phyloP scores from a whole-genome alignment of 2,888 invertebrate genomes.

The Orthosia cruda region DNA sequence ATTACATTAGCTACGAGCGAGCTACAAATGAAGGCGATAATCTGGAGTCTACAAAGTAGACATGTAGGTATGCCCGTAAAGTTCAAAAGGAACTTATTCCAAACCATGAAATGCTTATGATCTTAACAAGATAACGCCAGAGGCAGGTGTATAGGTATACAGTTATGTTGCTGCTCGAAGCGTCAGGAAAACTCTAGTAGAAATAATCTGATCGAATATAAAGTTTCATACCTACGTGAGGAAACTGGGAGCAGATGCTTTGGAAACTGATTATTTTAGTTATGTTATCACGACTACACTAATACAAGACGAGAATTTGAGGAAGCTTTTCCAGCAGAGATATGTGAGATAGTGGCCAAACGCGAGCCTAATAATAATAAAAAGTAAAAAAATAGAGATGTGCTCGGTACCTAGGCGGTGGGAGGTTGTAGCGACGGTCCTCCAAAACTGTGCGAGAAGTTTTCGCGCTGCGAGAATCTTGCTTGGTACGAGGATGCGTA shows the following conservation, averaged over 20 bases:
- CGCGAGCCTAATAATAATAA: no score
- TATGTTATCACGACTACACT: slow-evolving; percentile 17
- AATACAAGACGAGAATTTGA: not conserved
- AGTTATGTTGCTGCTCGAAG: slow-evolving; percentile 8
- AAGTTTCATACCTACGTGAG: slow-evolving; percentile 49
- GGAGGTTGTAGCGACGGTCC: not conserved
- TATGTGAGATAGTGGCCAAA: no score
- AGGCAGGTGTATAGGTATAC: slow-evolving; percentile 12
- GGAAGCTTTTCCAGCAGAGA: not conserved
- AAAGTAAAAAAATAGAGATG: not conserved
- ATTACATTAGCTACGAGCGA: not conserved
- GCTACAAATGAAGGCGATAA: not conserved
- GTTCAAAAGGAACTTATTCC: slow-evolving; percentile 19
- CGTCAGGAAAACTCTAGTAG: slow-evolving; percentile 41
- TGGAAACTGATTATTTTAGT: slow-evolving; percentile 33
- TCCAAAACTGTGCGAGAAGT: not conserved
- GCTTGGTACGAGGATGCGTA: not conserved
- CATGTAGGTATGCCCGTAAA: not conserved
- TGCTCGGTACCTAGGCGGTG: not conserved
- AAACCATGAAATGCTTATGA: slow-evolving; percentile 40
- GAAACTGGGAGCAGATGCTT: slow-evolving; percentile 36
- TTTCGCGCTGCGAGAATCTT: not conserved
- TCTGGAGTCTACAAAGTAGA: not conserved
- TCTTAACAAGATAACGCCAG: slow-evolving; percentile 39
- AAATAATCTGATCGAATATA: slow-evolving; percentile 42